Evolutionary conservation across 2,797 vertebrate genomes (phyloP).

Genomic region (Pipistrellus kuhlii): DNA sequence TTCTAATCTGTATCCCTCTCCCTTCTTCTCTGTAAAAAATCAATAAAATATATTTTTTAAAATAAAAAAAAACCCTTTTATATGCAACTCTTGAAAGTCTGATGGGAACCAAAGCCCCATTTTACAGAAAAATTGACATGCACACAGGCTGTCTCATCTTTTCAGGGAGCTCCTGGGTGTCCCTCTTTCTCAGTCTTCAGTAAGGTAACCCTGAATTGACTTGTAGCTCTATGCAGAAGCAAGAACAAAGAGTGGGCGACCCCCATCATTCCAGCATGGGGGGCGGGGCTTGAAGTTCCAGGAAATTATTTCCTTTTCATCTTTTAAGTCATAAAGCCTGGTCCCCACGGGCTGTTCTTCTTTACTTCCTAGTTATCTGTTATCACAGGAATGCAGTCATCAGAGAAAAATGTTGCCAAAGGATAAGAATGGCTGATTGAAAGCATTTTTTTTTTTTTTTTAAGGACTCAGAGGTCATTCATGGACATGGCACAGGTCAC

Average conservation of each 20-base stretch:
- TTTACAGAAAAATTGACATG: not conserved
- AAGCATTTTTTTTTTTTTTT: not conserved
- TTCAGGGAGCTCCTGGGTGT: not conserved
- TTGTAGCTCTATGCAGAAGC: not conserved
- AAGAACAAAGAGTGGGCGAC: not conserved
- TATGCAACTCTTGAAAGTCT: not conserved
- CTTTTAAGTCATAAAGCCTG: constrained; percentile 31
- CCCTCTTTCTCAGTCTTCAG: not conserved
- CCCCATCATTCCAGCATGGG: not conserved
- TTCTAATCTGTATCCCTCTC: too few species aligned
- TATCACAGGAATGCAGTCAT: not conserved
- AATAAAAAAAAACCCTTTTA: not conserved
- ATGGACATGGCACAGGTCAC: not conserved
- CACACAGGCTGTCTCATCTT: not conserved
- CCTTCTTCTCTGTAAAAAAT: too few species aligned
- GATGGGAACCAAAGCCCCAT: not conserved
- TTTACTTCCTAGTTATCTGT: constrained; percentile 39
- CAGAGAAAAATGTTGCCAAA: constrained; percentile 58
- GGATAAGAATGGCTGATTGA: not conserved
- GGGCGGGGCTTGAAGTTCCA: not conserved
- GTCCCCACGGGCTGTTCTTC: not conserved
- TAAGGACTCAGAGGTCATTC: not conserved
- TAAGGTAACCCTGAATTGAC: not conserved
- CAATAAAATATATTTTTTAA: too few species aligned
- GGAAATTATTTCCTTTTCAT: not conserved